Conservation (phyloP, 2,888 invertebrate genomes). For the Alviniconcha strummeri region DNA sequence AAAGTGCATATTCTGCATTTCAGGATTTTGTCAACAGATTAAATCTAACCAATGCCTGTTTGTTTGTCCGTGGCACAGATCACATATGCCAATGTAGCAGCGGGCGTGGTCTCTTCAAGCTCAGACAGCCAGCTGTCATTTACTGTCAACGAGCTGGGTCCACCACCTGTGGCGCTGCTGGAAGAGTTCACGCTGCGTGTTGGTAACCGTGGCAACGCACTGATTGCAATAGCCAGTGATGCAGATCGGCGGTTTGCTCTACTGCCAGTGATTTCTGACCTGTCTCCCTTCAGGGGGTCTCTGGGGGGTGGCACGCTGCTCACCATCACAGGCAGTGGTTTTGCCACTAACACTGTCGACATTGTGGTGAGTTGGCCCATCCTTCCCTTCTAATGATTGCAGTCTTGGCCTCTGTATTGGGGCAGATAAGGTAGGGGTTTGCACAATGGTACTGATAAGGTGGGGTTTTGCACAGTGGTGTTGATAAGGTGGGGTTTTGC, state of each 20-base stretch:
- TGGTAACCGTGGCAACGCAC: slow-evolving; percentile 40
- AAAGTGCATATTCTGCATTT: too few relatives aligned
- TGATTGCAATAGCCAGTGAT: slow-evolving; percentile 25
- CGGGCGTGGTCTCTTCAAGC: slow-evolving; percentile 23
- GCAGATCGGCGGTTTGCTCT: slow-evolving; percentile 24
- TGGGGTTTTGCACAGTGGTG: too few relatives aligned
- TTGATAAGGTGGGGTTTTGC: too few relatives aligned
- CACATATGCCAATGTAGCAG: not conserved
- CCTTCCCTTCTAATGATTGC: too few relatives aligned
- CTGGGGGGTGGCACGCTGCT: slow-evolving; percentile 38
- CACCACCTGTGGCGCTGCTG: slow-evolving; percentile 19
- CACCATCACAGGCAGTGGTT: slow-evolving; percentile 56
- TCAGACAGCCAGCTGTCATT: slow-evolving; percentile 26
- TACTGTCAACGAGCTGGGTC: slow-evolving; percentile 10
- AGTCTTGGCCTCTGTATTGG: too few relatives aligned
- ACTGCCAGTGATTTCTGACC: slow-evolving; percentile 22
- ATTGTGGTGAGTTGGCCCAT: slow-evolving; percentile 41
- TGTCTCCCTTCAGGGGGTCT: slow-evolving; percentile 36
- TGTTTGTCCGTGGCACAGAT: not conserved
- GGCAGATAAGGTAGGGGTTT: too few relatives aligned
- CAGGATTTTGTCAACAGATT: too few relatives aligned
- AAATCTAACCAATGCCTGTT: too few relatives aligned
- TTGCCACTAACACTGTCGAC: slow-evolving; percentile 40
- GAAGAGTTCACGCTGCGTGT: slow-evolving; percentile 33
- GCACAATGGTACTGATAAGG: too few relatives aligned